A percentile compares a stretch with the other conserved stretches of the same genome.
These are phyloP conservation scores for Plecturocebus donacophilus DNA, from an alignment of 2,113 vertebrate species.

Conservation along the genomic window DNA sequence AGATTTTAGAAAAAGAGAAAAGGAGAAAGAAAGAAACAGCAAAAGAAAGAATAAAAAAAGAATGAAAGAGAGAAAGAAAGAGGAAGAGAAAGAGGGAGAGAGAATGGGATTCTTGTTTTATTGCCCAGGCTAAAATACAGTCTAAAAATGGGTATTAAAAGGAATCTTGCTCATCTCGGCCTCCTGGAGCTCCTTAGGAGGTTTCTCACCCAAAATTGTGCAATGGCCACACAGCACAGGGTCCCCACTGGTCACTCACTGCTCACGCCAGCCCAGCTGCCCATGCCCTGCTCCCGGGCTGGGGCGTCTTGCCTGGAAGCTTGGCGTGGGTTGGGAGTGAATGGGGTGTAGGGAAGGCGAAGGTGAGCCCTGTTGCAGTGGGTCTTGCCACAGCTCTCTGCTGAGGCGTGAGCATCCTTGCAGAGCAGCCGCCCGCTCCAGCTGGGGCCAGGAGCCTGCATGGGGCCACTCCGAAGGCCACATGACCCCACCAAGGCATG, in stretches of 20 bases:
- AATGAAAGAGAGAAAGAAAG: too few relatives aligned
- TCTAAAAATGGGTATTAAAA: too few relatives aligned
- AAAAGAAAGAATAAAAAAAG: too few relatives aligned
- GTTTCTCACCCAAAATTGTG: not conserved
- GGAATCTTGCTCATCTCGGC: not conserved
- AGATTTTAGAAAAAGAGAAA: too few relatives aligned
- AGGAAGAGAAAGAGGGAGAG: too few relatives aligned
- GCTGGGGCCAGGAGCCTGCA: not conserved
- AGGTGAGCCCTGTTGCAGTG: accelerated
- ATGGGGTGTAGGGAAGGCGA: accelerated
- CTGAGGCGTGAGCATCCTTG: not conserved
- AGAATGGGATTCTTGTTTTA: too few relatives aligned
- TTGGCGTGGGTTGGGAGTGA: not conserved
- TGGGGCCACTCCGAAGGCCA: not conserved
- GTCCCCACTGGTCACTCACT: too few relatives aligned
- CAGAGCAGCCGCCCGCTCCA: not conserved
- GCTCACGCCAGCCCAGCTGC: not conserved
- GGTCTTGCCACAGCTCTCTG: not conserved
- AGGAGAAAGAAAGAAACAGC: too few relatives aligned
- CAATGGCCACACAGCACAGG: accelerated
- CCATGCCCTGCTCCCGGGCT: too few relatives aligned
- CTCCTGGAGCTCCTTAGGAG: not conserved
- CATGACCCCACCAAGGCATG: accelerated
- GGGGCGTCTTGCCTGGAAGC: too few relatives aligned
- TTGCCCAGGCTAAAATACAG: too few relatives aligned